phyloP scores from a whole-genome alignment of 2,797 vertebrate genomes.

The Pipistrellus pygmaeus region DNA sequence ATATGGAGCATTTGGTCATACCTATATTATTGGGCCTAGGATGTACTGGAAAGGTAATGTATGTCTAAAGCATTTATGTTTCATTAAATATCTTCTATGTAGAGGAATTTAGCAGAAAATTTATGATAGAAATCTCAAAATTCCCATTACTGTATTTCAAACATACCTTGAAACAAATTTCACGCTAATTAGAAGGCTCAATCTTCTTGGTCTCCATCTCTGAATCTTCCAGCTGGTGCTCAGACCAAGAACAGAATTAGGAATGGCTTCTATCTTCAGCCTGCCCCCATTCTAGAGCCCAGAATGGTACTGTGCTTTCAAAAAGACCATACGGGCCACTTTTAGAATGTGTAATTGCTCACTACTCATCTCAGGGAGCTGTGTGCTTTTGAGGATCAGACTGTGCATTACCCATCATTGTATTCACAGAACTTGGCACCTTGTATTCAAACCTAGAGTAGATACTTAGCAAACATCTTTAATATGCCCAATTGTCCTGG shows the following conservation, averaged over 20 bases:
- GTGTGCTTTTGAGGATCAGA: background rate
- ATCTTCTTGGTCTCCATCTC: background rate
- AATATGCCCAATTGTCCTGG: background rate
- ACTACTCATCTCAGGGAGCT: background rate
- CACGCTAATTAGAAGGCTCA: background rate
- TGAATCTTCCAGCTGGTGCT: background rate
- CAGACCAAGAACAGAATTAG: background rate
- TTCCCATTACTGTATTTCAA: background rate
- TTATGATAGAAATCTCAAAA: background rate
- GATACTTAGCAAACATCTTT: background rate
- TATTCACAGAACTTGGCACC: too few species aligned
- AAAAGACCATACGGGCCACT: background rate
- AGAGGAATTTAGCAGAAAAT: background rate
- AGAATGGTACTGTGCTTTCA: background rate
- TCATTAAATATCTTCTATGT: background rate
- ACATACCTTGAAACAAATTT: background rate
- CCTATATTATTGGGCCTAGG: background rate
- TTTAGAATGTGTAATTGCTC: background rate
- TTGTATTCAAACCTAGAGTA: background rate
- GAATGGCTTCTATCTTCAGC: background rate
- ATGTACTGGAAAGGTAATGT: background rate
- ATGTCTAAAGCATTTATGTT: background rate
- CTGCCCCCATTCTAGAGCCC: fast-evolving
- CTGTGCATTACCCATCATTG: background rate
- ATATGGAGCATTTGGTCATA: background rate